A percentile compares a stretch with the other conserved stretches of the same genome.
phyloP scores from a whole-genome alignment of 2,797 vertebrate genomes.

The Mico argentatus region DNA sequence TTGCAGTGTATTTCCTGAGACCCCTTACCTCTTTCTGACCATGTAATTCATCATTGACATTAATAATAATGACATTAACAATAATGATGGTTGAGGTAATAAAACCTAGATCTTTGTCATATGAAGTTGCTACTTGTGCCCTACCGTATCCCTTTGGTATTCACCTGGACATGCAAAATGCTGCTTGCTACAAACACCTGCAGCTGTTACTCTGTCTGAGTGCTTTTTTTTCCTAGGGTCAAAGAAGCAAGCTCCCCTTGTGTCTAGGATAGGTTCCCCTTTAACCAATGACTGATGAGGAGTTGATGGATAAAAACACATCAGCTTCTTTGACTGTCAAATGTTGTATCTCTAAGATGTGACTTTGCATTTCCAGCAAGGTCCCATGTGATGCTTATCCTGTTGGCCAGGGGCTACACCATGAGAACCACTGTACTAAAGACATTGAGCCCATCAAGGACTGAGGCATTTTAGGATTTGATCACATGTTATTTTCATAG shows the following conservation, averaged over 20 bases:
- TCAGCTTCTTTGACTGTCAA: not conserved
- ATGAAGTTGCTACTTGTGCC: not conserved
- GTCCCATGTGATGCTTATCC: not conserved
- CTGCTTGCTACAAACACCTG: not conserved
- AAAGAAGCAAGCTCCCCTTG: not conserved
- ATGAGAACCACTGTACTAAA: not conserved
- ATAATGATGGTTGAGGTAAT: not conserved
- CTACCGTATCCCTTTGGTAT: not conserved
- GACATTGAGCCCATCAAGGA: not conserved
- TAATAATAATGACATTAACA: not conserved
- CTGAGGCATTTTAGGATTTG: conserved; percentile 21
- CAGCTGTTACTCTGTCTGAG: not conserved
- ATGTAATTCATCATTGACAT: not conserved
- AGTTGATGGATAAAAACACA: not conserved
- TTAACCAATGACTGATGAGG: not conserved
- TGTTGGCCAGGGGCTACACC: not conserved
- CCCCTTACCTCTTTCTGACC: not conserved
- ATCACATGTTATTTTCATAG: conserved; percentile 30
- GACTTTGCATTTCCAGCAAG: not conserved
- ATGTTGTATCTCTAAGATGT: not conserved
- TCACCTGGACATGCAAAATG: not conserved
- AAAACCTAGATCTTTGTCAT: not conserved
- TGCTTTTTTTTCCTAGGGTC: not conserved
- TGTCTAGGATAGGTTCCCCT: not conserved
- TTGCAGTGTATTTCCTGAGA: not conserved